These are phyloP conservation scores for Danio tinwini DNA, from an alignment of 2,797 vertebrate species.

Conservation along the genomic window DNA sequence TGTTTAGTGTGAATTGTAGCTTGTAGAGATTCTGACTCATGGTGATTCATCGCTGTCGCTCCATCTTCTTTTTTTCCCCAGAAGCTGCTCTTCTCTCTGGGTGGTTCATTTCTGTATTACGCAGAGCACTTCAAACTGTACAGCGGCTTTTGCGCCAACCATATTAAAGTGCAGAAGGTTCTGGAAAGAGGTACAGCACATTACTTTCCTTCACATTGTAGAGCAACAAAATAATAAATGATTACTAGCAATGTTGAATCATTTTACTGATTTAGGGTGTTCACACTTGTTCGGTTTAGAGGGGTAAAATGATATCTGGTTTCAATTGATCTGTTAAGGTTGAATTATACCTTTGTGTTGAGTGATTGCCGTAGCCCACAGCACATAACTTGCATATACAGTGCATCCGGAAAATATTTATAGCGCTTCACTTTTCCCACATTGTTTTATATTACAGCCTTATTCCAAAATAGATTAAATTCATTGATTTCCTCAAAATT, in stretches of 20 bases:
- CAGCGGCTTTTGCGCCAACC: constrained; percentile 97
- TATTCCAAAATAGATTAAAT: too few relatives aligned
- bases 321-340: too few relatives aligned
- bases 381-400: too few relatives aligned
- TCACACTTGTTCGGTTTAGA: too few relatives aligned
- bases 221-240: constrained; percentile 20
- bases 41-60: background rate
- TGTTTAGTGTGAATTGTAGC: background rate
- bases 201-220: constrained; percentile 68
- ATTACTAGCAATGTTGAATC: constrained; percentile 40
- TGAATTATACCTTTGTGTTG: too few relatives aligned
- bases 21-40: constrained; percentile 39
- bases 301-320: too few relatives aligned
- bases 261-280: background rate
- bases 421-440: too few relatives aligned
- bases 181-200: constrained; percentile 89
- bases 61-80: constrained; percentile 62
- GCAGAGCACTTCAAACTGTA: constrained; percentile 99
- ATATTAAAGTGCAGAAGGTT: constrained; percentile 98
- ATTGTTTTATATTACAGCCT: too few relatives aligned
- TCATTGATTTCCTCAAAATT: too few relatives aligned
- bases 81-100: constrained; percentile 96
- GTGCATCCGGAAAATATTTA: too few relatives aligned
- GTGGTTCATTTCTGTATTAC: constrained; percentile 98
- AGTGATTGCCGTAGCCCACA: too few relatives aligned